A percentile compares a stretch with the other conserved stretches of the same genome.
These are phyloP conservation scores for Eubucco bourcierii DNA, from an alignment of 2,113 vertebrate genomes.

Conservation along the genomic window DNA sequence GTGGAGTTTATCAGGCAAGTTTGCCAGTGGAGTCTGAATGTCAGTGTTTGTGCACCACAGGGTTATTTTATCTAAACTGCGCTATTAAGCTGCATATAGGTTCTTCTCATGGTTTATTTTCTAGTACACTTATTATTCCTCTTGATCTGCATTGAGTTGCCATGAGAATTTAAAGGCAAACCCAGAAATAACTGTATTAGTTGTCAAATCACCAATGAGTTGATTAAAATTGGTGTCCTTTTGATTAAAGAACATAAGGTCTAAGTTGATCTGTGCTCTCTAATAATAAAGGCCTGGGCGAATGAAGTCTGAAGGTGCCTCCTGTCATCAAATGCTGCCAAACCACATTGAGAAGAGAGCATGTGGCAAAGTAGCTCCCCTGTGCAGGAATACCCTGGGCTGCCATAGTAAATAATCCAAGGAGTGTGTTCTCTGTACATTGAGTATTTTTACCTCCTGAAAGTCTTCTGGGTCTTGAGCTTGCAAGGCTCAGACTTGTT, in stretches of 20 bases:
- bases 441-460: not conserved
- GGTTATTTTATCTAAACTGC: not conserved
- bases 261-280: not conserved
- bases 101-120: not conserved
- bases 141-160: not conserved
- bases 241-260: not conserved
- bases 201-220: not conserved
- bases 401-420: not conserved
- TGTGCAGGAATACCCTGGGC: not conserved
- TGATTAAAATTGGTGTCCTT: not conserved
- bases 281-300: not conserved
- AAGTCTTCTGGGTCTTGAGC: not conserved
- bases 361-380: not conserved
- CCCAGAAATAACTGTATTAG: not conserved
- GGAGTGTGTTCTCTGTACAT: not conserved
- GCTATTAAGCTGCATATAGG: not conserved
- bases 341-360: not conserved
- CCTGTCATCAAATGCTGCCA: not conserved
- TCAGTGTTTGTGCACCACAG: not conserved
- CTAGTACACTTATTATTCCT: not conserved
- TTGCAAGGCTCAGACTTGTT: not conserved
- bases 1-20: constrained; percentile 92
- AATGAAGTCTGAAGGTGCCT: not conserved
- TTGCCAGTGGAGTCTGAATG: not conserved
- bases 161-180: not conserved